Percentiles rank a stretch among this genome's conserved stretches.
These are phyloP conservation scores for Fissipunctia ypsillon DNA, from an alignment of 2,888 invertebrate genomes.

Conservation along the genomic window DNA sequence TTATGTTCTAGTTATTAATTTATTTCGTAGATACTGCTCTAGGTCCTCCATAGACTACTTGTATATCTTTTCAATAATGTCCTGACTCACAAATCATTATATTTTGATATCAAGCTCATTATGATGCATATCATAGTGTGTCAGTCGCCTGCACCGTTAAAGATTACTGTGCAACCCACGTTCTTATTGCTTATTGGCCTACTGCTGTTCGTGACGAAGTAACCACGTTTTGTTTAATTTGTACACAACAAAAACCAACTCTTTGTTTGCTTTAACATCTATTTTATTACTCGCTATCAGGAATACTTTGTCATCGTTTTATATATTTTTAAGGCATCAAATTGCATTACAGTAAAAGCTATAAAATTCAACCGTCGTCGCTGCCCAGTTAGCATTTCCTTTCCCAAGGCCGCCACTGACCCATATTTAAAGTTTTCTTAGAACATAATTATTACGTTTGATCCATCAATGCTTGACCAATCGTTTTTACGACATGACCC, in stretches of 20 bases:
- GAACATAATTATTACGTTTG: slow-evolving; percentile 79
- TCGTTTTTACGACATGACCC: slow-evolving; percentile 83
- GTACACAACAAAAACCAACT: slow-evolving; percentile 36
- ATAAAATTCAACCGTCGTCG: slow-evolving; percentile 59
- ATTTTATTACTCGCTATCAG: slow-evolving; percentile 37
- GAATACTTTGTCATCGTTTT: slow-evolving; percentile 41
- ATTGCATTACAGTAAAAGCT: slow-evolving; percentile 28
- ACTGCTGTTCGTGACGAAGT: slow-evolving; percentile 59
- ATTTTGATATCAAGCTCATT: slow-evolving; percentile 57
- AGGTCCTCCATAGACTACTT: no score
- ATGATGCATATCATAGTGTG: slow-evolving; percentile 64
- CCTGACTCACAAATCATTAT: slow-evolving; percentile 5
- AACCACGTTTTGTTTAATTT: slow-evolving; percentile 42
- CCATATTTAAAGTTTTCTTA: slow-evolving; percentile 82
- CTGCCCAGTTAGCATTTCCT: slow-evolving; percentile 76
- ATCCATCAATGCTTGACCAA: slow-evolving; percentile 88
- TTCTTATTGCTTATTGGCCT: slow-evolving; percentile 59
- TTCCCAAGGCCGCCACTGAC: slow-evolving; percentile 86
- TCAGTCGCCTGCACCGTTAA: slow-evolving; percentile 68
- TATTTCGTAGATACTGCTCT: not conserved
- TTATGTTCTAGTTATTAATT: not conserved
- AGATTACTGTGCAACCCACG: slow-evolving; percentile 67
- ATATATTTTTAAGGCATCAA: slow-evolving; percentile 43
- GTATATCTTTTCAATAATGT: not conserved
- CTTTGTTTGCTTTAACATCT: slow-evolving; percentile 24